These are phyloP conservation scores for Parauchenoglanis punctatus DNA, from an alignment of 2,797 vertebrate genomes.

Conservation along the genomic window DNA sequence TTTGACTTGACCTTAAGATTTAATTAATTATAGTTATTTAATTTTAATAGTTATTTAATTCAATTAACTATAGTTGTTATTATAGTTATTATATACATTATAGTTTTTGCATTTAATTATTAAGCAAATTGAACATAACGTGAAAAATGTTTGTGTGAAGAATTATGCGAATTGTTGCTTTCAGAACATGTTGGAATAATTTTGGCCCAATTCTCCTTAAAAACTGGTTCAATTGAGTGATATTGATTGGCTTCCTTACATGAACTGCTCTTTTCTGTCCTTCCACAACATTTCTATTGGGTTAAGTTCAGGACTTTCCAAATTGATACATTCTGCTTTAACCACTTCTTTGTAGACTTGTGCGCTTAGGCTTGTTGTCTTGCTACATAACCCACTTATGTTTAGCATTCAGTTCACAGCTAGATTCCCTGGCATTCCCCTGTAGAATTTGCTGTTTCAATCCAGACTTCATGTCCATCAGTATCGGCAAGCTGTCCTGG, in stretches of 20 bases:
- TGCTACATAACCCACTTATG: background rate
- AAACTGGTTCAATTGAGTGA: background rate
- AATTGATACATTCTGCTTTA: background rate
- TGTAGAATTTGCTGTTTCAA: background rate
- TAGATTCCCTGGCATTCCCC: background rate
- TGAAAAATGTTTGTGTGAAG: background rate
- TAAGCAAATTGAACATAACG: background rate
- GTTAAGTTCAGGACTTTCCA: background rate
- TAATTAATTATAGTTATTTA: background rate
- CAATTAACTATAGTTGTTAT: no score
- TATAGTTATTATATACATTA: background rate
- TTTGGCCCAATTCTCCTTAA: background rate
- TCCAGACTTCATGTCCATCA: background rate
- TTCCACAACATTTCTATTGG: background rate
- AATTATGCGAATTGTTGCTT: background rate
- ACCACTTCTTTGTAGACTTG: background rate
- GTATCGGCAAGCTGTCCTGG: background rate
- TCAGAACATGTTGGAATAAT: background rate
- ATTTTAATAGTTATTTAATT: no score
- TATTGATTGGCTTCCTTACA: background rate
- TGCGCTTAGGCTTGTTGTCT: background rate
- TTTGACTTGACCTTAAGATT: background rate
- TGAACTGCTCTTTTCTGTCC: background rate
- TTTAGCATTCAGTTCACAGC: background rate
- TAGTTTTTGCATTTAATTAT: background rate